Evolutionary conservation across 1,140 invertebrate species (phyloP), one percentile per base, ranked within the genome.

Genomic region (Drosophila nannoptera): DNA sequence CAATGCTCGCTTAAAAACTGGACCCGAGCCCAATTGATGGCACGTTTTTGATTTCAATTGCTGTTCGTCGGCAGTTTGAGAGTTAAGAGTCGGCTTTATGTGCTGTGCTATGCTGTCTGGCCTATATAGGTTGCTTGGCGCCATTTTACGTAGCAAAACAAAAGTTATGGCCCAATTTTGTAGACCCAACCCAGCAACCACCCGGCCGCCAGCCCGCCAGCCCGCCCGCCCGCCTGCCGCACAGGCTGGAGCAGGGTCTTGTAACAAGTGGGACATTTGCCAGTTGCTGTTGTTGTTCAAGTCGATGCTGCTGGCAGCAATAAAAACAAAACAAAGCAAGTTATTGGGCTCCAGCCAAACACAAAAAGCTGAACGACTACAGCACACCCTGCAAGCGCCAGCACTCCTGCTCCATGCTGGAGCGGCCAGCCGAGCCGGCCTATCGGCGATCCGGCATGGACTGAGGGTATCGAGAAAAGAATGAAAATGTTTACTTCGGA

Each of bases 131-230:
- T 83, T 84, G 80, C 80, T 84, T 83, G 80, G 80, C 80, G 80
- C 80, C 80, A 83, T 83, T 83, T 83, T 83, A 83, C 80, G 80
- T 84, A 78, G 80, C 80, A 83, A 83, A 83, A 83, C 80, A 83
- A 83, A 83, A 83, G 80, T 83, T 83, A 83, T 83, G 80, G 80
- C 80, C 76, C 80, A 82, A 83, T 83, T 83, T 78, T 83, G 50
- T 52, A 72, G 52, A 38, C 48, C 46, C 75, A 32, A 36, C 45
- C 56, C 1, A 60, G 8, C 65, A 35, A 59, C 75, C 59, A 61
- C 43, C 53, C 52, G 38, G 42, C 8, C 29, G 6, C 29, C 48
- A 1, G 22, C 22, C 22, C 1, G 22, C 22, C 22, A 33, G 7
- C 31, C 29, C 12, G 7, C 35, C 50, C 14, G 14, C 49, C n/a